Evolutionary conservation across 2,797 vertebrate genomes (phyloP).

Genomic region (Mormyrus hasselquistii): DNA sequence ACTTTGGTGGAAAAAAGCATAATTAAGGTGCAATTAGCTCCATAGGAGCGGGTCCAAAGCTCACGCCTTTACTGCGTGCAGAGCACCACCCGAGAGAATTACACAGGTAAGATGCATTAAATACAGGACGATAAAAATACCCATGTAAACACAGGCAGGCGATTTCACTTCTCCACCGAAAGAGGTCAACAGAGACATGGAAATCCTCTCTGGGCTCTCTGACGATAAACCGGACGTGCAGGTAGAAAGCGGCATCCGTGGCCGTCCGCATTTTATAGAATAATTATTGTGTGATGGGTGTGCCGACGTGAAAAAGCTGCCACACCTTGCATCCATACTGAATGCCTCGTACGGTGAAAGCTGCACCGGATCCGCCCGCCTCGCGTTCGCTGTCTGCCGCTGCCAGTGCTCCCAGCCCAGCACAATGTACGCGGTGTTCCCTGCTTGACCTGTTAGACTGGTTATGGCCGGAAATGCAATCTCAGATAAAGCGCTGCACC

Average conservation of each 20-base stretch:
- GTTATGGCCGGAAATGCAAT: background rate
- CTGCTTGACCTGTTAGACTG: background rate
- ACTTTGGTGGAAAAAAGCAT: background rate
- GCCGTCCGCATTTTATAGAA: background rate
- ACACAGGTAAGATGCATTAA: background rate
- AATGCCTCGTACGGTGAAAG: background rate
- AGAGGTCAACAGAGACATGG: slow-evolving; percentile 12
- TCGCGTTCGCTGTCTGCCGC: background rate
- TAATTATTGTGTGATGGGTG: background rate
- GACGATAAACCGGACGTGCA: background rate
- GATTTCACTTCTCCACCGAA: background rate
- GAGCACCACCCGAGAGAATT: background rate
- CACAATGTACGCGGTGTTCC: background rate
- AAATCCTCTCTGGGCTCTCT: background rate
- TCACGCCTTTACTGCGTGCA: background rate
- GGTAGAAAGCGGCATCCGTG: background rate
- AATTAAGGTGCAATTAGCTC: background rate
- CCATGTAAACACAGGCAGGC: background rate
- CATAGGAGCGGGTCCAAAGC: background rate
- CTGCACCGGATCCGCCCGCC: background rate
- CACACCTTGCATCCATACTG: background rate
- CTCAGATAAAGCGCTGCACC: background rate
- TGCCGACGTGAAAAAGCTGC: too few species aligned
- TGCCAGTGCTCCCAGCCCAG: background rate
- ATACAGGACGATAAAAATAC: background rate